Percentiles rank a stretch among this genome's conserved stretches.
phyloP scores from a whole-genome alignment of 2,797 vertebrate species.

The Pachyuromys duprasi region DNA sequence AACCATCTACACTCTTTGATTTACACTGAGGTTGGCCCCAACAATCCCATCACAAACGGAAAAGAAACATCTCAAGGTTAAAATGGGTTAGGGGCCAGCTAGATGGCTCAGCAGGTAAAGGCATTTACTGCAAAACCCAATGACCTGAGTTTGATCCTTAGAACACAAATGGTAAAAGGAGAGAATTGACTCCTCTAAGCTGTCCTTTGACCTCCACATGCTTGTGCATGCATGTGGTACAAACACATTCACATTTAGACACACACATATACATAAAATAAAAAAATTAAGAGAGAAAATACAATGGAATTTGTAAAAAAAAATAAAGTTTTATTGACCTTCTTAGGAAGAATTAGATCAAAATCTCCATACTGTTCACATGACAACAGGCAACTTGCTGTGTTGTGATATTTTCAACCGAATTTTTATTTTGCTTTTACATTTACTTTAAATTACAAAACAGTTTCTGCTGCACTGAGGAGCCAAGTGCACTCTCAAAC shows the following conservation, averaged over 20 bases:
- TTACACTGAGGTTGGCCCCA: background rate
- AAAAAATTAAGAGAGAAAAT: conserved; percentile 15
- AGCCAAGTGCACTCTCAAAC: conserved; percentile 42
- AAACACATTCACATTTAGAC: background rate
- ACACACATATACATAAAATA: background rate
- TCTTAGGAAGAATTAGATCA: conserved; percentile 38
- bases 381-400: conserved; percentile 15
- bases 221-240: background rate
- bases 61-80: background rate
- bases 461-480: background rate
- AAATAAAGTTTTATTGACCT: conserved; percentile 17
- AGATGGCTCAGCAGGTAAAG: too few relatives aligned
- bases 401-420: background rate
- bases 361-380: background rate
- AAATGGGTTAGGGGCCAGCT: too few relatives aligned
- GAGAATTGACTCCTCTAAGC: background rate
- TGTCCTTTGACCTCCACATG: background rate
- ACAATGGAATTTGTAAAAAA: background rate
- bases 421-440: conserved; percentile 58
- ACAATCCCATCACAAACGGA: background rate
- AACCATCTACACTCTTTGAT: background rate
- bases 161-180: background rate
- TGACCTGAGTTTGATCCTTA: background rate
- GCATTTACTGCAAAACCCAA: background rate
- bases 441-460: conserved; percentile 51